Conservation (phyloP, 2,888 invertebrate species). For the Theretra japonica region DNA sequence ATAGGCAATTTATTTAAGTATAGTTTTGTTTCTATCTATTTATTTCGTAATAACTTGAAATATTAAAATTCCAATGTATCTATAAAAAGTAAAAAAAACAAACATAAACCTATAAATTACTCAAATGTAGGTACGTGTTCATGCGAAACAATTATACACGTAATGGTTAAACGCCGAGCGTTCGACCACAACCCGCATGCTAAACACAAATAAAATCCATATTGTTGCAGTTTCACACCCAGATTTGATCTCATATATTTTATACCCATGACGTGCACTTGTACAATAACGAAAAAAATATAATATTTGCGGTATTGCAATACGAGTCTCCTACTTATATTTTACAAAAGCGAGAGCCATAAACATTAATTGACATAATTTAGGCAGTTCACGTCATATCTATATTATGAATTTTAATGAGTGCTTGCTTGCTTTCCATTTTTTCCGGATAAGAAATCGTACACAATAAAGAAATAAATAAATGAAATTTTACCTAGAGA, state of each 20-base stretch:
- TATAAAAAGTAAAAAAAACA: neutral
- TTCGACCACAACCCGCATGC: neutral
- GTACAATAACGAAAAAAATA: conserved; percentile 28
- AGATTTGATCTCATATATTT: neutral
- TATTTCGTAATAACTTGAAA: neutral
- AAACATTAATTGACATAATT: neutral
- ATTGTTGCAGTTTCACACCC: neutral
- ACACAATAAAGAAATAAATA: conserved; percentile 12
- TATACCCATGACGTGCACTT: conserved; percentile 27
- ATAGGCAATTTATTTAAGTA: no score
- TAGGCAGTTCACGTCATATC: no score
- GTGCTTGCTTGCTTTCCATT: neutral
- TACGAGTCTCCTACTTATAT: neutral
- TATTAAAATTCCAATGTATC: neutral
- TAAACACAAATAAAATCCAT: conserved; percentile 1
- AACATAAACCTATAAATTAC: neutral
- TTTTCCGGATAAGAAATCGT: no score
- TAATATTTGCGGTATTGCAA: conserved; percentile 14
- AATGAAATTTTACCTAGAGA: neutral
- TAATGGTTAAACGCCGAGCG: neutral
- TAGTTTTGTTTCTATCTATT: no score
- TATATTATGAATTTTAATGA: neutral
- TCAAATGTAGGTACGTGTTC: neutral
- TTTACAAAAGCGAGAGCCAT: neutral
- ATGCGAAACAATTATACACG: conserved; percentile 1